A percentile compares a stretch with the other conserved stretches of the same genome.
Conservation (phyloP, 2,113 vertebrate species). For the Pelecanoides urinatrix region DNA sequence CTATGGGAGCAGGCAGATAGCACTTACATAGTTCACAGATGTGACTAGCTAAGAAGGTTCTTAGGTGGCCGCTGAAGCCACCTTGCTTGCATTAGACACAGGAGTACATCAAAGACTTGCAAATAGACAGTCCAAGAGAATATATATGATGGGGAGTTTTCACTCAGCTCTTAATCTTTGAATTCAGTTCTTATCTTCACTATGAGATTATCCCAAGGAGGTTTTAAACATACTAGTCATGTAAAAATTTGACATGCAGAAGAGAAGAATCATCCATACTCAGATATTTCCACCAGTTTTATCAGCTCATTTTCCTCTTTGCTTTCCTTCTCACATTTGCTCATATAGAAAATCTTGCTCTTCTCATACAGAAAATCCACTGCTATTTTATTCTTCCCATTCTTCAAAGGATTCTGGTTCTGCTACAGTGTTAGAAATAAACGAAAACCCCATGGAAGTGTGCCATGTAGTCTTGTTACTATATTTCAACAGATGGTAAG, state of each 20-base stretch:
- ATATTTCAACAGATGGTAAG: slow-evolving; percentile 12
- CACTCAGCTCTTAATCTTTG: background rate
- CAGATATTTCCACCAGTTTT: background rate
- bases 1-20: background rate
- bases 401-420: background rate
- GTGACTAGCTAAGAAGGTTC: background rate
- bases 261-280: background rate
- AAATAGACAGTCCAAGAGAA: background rate
- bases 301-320: background rate
- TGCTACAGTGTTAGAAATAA: background rate
- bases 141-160: background rate
- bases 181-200: background rate
- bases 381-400: background rate
- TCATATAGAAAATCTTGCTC: background rate
- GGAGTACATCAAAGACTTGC: background rate
- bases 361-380: background rate
- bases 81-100: background rate
- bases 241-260: background rate
- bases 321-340: background rate
- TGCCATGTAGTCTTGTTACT: background rate
- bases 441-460: background rate
- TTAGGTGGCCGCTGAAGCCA: background rate
- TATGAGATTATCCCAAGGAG: background rate
- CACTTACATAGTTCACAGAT: background rate
- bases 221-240: background rate